phyloP scores from a whole-genome alignment of 1,140 invertebrate genomes.

The Magallana gigas region DNA sequence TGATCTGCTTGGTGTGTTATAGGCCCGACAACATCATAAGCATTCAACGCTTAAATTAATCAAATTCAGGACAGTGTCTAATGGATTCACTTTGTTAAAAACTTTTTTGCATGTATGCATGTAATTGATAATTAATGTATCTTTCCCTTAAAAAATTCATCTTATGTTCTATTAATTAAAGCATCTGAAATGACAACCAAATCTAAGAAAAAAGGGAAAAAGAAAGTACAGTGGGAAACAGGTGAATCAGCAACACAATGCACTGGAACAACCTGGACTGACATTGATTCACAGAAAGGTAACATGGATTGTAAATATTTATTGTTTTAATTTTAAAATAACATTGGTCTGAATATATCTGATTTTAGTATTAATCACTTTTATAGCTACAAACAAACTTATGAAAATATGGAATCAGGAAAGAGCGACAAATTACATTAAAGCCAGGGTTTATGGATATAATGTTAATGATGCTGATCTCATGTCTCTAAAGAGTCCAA shows the following conservation, averaged over 20 bases:
- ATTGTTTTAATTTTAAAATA: neutral
- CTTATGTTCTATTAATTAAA: constrained; percentile 15
- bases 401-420: constrained; percentile 7
- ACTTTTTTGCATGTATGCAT: neutral
- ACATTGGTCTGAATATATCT: neutral
- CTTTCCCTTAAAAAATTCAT: neutral
- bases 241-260: neutral
- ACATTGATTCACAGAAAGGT: constrained; percentile 20
- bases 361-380: neutral
- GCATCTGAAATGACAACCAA: neutral
- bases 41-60: too few relatives aligned
- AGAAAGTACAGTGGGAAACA: neutral
- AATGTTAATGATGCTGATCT: constrained; percentile 1
- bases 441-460: constrained; percentile 17
- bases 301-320: neutral
- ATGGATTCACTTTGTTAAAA: neutral
- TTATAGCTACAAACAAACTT: neutral
- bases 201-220: neutral
- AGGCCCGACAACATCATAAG: too few relatives aligned
- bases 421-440: neutral
- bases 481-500: constrained; percentile 12
- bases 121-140: neutral
- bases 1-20: too few relatives aligned
- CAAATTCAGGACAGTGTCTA: neutral
- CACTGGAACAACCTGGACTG: neutral